phyloP scores from a whole-genome alignment of 2,113 vertebrate genomes.

The Abramis brama region DNA sequence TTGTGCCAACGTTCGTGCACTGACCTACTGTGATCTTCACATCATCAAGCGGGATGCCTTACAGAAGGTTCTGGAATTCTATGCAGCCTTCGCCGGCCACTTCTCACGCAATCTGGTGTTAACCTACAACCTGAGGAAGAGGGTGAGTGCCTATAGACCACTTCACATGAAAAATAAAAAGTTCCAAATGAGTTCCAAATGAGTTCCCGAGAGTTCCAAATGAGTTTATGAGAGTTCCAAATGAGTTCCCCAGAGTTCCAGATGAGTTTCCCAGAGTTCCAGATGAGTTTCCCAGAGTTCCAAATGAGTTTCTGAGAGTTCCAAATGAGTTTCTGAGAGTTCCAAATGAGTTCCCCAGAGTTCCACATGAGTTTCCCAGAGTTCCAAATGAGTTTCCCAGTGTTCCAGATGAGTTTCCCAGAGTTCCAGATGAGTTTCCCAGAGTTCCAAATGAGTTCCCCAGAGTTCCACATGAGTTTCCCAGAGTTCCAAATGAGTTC shows the following conservation, averaged over 20 bases:
- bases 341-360: too few species aligned
- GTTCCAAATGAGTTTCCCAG: too few species aligned
- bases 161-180: neutral
- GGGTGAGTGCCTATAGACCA: constrained; percentile 75
- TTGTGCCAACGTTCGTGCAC: constrained; percentile 91
- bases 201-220: neutral
- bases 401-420: too few species aligned
- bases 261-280: too few species aligned
- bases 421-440: too few species aligned
- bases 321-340: too few species aligned
- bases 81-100: constrained; percentile 92
- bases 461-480: neutral
- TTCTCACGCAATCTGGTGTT: constrained; percentile 93
- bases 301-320: too few species aligned
- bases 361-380: too few species aligned
- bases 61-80: constrained; percentile 97
- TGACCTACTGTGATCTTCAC: constrained; percentile 97
- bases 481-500: too few species aligned
- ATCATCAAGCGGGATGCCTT: constrained; percentile 93
- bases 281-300: too few species aligned
- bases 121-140: constrained; percentile 94
- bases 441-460: neutral
- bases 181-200: neutral
- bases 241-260: too few species aligned
- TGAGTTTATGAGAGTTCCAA: too few species aligned